A percentile compares a stretch with the other conserved stretches of the same genome.
Evolutionary conservation across 2,888 invertebrate genomes (phyloP).

Genomic region (Thereva unica): DNA sequence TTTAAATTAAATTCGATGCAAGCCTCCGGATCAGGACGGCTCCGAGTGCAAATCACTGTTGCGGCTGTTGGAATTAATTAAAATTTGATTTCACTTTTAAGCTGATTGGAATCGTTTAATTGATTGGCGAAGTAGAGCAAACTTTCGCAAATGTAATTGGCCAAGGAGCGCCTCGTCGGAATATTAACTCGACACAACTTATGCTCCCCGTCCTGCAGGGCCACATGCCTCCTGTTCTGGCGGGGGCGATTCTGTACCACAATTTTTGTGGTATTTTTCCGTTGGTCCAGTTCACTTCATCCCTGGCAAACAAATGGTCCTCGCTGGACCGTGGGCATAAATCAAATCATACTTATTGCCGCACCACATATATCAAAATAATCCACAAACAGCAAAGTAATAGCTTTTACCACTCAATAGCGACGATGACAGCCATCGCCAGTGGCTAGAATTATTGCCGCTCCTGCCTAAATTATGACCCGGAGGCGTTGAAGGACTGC

Average conservation of each 20-base stretch:
- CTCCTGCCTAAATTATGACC: constrained; percentile 36
- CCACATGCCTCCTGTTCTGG: too few species aligned
- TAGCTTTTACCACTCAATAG: constrained; percentile 43
- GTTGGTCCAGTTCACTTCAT: constrained; percentile 9
- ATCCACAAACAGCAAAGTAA: constrained; percentile 42
- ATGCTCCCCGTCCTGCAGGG: background rate
- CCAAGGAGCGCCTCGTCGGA: background rate
- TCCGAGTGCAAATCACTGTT: constrained; percentile 32
- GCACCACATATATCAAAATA: constrained; percentile 42
- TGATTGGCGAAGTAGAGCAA: constrained; percentile 36
- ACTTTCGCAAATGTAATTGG: constrained; percentile 8
- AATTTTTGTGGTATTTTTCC: background rate
- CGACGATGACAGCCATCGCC: constrained; percentile 41
- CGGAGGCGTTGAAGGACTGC: constrained; percentile 32
- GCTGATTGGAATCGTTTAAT: constrained; percentile 46
- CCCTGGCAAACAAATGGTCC: background rate
- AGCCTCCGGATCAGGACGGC: constrained; percentile 30
- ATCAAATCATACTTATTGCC: constrained; percentile 41
- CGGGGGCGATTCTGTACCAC: too few species aligned
- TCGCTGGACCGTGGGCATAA: constrained; percentile 29
- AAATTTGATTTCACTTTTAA: constrained; percentile 45
- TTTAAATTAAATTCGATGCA: constrained; percentile 38
- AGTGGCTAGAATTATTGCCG: constrained; percentile 37
- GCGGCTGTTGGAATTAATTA: constrained; percentile 43
- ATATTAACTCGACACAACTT: constrained; percentile 10